A percentile compares a stretch with the other conserved stretches of the same genome.
Evolutionary conservation across 1,140 invertebrate species (phyloP).

Genomic region (Apis florea): DNA sequence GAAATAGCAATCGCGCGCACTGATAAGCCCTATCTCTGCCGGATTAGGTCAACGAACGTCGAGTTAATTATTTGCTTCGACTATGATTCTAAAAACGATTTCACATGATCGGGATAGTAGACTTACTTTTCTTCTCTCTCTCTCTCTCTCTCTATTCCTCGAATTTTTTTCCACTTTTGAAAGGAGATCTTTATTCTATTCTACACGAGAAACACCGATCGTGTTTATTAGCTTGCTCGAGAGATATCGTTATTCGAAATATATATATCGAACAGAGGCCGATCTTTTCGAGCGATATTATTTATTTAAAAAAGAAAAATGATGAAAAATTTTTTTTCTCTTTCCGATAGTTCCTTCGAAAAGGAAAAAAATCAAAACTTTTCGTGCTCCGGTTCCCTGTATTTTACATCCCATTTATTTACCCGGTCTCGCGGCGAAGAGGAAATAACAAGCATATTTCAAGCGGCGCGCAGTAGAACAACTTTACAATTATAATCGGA

Average conservation of each 20-base stretch:
- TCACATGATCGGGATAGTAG: background rate
- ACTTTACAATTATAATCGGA: constrained; percentile 47
- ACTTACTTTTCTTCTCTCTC: background rate
- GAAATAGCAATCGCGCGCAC: constrained; percentile 43
- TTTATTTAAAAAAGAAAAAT: too few species aligned
- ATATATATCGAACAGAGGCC: too few species aligned
- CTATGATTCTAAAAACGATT: background rate
- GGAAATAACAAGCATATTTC: constrained; percentile 43
- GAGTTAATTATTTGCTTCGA: constrained; percentile 17
- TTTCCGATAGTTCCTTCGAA: too few species aligned
- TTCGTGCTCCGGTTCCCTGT: constrained; percentile 21
- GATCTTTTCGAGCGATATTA: too few species aligned
- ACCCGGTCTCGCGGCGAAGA: constrained; percentile 3
- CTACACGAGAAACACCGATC: too few species aligned
- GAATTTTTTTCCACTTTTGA: background rate
- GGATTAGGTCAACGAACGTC: constrained; percentile 56
- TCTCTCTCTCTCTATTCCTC: background rate
- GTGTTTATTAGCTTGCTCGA: too few species aligned
- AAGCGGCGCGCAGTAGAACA: constrained; percentile 28
- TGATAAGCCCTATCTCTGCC: constrained; percentile 54
- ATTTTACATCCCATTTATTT: constrained; percentile 39
- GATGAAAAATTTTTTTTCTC: too few species aligned
- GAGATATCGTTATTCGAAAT: too few species aligned
- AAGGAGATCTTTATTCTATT: too few species aligned
- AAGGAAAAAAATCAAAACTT: background rate